A percentile compares a stretch with the other conserved stretches of the same genome.
phyloP scores from a whole-genome alignment of 2,888 invertebrate genomes.

The Drosophila recens region DNA sequence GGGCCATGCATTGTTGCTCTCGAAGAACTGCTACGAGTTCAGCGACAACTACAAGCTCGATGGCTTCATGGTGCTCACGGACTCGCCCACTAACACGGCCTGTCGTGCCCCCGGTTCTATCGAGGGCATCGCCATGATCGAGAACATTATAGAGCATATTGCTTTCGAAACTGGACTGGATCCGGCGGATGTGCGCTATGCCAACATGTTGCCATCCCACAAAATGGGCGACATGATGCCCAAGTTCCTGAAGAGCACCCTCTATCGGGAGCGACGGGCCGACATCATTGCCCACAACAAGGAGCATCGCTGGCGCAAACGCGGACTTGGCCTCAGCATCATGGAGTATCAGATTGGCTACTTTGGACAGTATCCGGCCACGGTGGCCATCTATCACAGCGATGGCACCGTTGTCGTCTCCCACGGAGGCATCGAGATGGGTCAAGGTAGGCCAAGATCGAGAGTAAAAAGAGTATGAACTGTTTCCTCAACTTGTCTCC shows the following conservation, averaged over 20 bases:
- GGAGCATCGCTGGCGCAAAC: conserved; percentile 92
- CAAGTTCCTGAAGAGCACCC: conserved; percentile 86
- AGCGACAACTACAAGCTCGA: conserved; percentile 88
- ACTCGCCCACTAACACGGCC: conserved; percentile 89
- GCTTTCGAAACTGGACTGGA: conserved; percentile 87
- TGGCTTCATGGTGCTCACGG: conserved; percentile 89
- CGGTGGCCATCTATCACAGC: conserved; percentile 89
- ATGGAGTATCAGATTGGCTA: conserved; percentile 88
- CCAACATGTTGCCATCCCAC: conserved; percentile 86
- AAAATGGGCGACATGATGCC: conserved; percentile 86
- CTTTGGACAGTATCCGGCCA: conserved; percentile 87
- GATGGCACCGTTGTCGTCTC: conserved; percentile 90
- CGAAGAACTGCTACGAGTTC: conserved; percentile 88
- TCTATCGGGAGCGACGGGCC: conserved; percentile 87
- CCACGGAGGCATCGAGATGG: conserved; percentile 91
- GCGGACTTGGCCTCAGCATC: conserved; percentile 89
- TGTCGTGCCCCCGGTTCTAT: conserved; percentile 88
- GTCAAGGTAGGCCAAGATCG: conserved; percentile 88
- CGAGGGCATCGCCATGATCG: conserved; percentile 88
- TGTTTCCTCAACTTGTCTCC: background rate
- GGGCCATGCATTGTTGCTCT: conserved; percentile 72
- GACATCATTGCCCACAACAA: conserved; percentile 88
- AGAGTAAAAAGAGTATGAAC: background rate
- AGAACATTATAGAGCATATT: conserved; percentile 89
- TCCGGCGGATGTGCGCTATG: conserved; percentile 87